Base-by-base conservation (phyloP, 2,797 vertebrate species). In the Synaphobranchus kaupii region DNA sequence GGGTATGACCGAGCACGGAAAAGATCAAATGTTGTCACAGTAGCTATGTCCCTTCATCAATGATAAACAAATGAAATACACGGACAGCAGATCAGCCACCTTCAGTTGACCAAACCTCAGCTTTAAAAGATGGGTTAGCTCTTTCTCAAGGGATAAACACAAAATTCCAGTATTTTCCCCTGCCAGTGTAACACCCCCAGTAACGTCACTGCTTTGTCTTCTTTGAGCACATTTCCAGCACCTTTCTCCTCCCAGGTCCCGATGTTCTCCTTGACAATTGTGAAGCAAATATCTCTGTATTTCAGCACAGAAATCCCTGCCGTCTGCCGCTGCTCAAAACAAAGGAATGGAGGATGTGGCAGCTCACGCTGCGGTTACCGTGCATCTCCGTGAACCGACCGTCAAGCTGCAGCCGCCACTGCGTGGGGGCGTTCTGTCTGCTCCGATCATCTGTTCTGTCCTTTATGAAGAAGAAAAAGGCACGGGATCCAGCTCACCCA, bases 201-300 rank as follows among this genome's bases (percentile, higher is more conserved):
- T 34, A 44, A 56, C 44, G 85, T 86, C 82, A 60, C 85, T 89
- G 76, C 71, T 93, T 93, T 92, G 92, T 94, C 91, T 94, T 88
- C 84, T 84, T 86, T 93, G 90, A 91, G 92, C 94, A 92, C 93
- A 94, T 87, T 91, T 90, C 92, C 93, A 93, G 90, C 84, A 91
- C 89, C 88, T 15, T 87, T 85, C 86, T 84, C 71, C 58, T 80
- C 83, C 87, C 48, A 86, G 28, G 81, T 60, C 17, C 54, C 85
- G 39, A 44, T 39, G n/a, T 50, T 89, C 76, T 87, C 82, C 88
- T 88, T 81, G 66, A 71, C 28, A 90, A 89, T 89, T 88, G 81
- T 90, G 84, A 85, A 88, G 7, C 84, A 85, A 78, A 85, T 34
- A 5, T 89, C 88, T 85, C 76, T 85, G 89, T 88, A 28, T 89